Evolutionary conservation across 2,113 vertebrate genomes (phyloP).

Genomic region (Benitochromis conjunctus): DNA sequence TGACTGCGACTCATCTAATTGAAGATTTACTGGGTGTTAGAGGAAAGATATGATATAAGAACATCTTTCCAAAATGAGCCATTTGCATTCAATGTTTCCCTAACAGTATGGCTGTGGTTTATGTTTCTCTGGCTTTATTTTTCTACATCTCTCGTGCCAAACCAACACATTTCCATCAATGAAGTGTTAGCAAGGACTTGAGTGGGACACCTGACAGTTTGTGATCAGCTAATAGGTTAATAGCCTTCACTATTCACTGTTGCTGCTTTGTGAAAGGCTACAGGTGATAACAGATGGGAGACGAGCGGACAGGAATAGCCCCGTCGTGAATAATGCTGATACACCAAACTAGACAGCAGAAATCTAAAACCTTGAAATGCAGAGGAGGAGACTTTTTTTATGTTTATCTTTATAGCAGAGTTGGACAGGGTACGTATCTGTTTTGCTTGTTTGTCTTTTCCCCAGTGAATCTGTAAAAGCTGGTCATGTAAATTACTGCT

Average conservation of each 20-base stretch:
- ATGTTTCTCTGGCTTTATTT: background rate
- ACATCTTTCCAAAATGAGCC: background rate
- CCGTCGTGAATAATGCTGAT: slow-evolving; percentile 3
- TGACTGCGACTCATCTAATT: background rate
- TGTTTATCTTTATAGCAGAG: background rate
- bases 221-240: slow-evolving; percentile 31
- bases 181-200: background rate
- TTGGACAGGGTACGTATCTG: background rate
- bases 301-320: background rate
- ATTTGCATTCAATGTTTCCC: background rate
- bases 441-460: background rate
- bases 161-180: background rate
- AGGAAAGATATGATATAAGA: background rate
- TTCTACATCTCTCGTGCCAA: background rate
- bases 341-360: background rate
- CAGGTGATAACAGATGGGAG: slow-evolving; percentile 30
- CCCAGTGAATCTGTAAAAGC: background rate
- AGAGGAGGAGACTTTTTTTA: background rate
- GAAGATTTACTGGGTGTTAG: background rate
- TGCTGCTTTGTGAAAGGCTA: background rate
- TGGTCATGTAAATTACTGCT: background rate
- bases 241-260: background rate
- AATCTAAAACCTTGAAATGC: background rate
- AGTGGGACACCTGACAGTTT: background rate
- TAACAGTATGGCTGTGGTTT: background rate